Evolutionary conservation across 2,113 vertebrate genomes (phyloP), one percentile per base, ranked within the genome.

Genomic region (Ailuropoda melanoleuca): DNA sequence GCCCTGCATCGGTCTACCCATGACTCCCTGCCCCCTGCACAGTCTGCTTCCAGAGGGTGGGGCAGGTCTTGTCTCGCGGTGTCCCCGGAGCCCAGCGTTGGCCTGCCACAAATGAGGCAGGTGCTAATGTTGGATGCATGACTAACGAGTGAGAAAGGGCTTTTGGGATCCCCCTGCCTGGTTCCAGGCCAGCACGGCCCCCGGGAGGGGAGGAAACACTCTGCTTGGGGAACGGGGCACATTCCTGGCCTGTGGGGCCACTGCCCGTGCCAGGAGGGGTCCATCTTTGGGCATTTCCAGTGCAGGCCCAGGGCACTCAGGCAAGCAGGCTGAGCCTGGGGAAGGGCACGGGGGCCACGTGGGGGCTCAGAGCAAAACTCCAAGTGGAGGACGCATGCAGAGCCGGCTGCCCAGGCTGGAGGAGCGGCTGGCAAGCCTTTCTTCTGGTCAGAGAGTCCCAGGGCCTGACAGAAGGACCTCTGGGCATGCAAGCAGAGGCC

Each of bases 401-500:
- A 18, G 34, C 15, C 55, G 39, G 39, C 3, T 37, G 10, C 21
- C 13, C 1, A 11, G 37, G 39, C 24, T 56, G 26, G 34, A 0
- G 48, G 78, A 7, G 56, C 46, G 1, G 2, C 19, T 14, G 2
- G 37, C 0, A 6, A 6, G 75, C 13, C 26, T 39, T 70, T 58
- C 15, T 7, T 11, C 3, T 24, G 8, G 48, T 34, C 55, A 23
- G 74, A 62, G 11, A 43, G 1, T 6, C 53, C 23, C 19, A 43
- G 37, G 39, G 18, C 48, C 5, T 5, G n/a, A 21, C 1, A 6
- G 19, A 62, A 21, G 66, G 37, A n/a, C 50, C 23, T 26, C 77
- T 1, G 46, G 34, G 31, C 5, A 4, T 0, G 8, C 0, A 3
- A 5, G 37, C 19, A 31, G 46, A 18, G 17, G 15, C 39, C 1